phyloP scores from a whole-genome alignment of 2,797 vertebrate species.

The Spizella passerina region DNA sequence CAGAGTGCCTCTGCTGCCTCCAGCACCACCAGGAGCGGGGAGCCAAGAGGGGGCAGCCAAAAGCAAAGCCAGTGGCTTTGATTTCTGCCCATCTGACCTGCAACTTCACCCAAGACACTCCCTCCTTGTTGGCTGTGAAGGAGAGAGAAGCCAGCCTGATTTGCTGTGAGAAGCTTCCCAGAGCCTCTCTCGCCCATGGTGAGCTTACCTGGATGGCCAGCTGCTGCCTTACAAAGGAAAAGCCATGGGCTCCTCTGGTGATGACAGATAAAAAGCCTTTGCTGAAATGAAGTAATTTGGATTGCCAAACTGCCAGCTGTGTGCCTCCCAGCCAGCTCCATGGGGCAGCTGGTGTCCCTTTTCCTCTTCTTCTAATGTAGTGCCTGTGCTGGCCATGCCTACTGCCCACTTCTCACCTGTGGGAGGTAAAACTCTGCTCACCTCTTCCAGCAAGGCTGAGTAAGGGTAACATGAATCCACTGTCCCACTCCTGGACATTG shows the following conservation, averaged over 20 bases:
- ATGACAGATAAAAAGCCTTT: not conserved
- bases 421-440: not conserved
- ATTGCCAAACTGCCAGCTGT: not conserved
- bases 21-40: not conserved
- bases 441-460: not conserved
- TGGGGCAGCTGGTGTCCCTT: not conserved
- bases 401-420: not conserved
- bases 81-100: not conserved
- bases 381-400: too few species aligned
- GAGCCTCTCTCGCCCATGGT: rapidly evolving
- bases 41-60: rapidly evolving
- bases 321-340: not conserved
- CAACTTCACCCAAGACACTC: not conserved
- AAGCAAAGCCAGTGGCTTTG: not conserved
- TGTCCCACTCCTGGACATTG: not conserved
- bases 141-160: not conserved
- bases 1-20: not conserved
- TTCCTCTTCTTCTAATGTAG: rapidly evolving
- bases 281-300: not conserved
- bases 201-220: not conserved
- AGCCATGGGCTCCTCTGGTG: rapidly evolving
- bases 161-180: not conserved
- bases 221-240: not conserved
- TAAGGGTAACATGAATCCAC: not conserved
- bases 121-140: not conserved